Conservation (phyloP, 1,140 invertebrate genomes). For the Trichonephila clavipes region DNA sequence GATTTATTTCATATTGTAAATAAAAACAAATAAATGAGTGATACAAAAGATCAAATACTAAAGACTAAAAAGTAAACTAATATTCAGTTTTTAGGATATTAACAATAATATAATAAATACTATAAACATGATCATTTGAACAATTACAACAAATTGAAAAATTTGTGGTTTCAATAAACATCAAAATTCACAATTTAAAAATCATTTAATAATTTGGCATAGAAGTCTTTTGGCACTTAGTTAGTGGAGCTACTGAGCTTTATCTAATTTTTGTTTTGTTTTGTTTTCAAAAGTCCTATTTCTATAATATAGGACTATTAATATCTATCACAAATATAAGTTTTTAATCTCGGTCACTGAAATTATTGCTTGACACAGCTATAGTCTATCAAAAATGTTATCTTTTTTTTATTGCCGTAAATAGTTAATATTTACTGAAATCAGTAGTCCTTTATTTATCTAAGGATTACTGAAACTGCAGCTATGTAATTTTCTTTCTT, state of each 20-base stretch:
- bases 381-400: constrained; percentile 23
- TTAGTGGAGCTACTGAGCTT: constrained; percentile 47
- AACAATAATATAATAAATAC: neutral
- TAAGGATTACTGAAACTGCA: neutral
- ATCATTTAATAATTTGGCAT: constrained; percentile 52
- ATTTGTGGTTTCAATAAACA: neutral
- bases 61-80: neutral
- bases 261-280: constrained; percentile 51
- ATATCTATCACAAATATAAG: constrained; percentile 62
- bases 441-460: constrained; percentile 24
- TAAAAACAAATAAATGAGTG: neutral
- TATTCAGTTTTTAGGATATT: neutral
- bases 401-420: neutral
- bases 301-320: neutral
- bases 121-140: neutral
- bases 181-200: neutral
- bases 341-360: constrained; percentile 7
- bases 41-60: neutral
- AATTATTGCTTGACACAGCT: neutral
- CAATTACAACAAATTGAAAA: neutral
- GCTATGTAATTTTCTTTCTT: neutral
- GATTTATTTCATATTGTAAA: constrained; percentile 4
- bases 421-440: constrained; percentile 17
- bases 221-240: constrained; percentile 65
- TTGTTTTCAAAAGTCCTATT: constrained; percentile 36